phyloP scores from a whole-genome alignment of 2,113 vertebrate species.

The Hydrolagus affinis region DNA sequence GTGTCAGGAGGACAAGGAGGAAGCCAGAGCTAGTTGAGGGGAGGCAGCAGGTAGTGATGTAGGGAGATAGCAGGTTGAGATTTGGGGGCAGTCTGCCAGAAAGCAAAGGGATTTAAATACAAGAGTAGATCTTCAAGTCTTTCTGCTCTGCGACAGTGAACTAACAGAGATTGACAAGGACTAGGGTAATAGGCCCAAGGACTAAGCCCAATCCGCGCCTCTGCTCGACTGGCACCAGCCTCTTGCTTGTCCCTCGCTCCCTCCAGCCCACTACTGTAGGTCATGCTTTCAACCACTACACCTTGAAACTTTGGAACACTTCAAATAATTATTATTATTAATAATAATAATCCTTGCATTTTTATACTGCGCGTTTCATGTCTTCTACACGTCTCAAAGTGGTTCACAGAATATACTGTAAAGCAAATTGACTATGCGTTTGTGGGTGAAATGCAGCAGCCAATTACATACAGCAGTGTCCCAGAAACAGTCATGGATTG shows the following conservation, averaged over 20 bases:
- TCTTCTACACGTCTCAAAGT: no score
- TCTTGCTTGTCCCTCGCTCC: neutral
- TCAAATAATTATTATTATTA: no score
- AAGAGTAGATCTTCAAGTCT: neutral
- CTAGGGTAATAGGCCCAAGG: neutral
- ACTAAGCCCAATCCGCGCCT: neutral
- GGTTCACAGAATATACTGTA: no score
- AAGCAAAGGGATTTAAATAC: neutral
- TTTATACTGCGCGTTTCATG: no score
- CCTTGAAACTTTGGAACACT: no score
- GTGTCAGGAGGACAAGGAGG: neutral
- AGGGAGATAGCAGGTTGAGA: neutral
- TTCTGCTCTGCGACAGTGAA: neutral
- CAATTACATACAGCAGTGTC: no score
- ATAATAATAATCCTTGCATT: no score
- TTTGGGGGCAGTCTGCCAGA: neutral
- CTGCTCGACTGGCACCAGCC: neutral
- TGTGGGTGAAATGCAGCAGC: no score
- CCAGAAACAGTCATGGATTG: no score
- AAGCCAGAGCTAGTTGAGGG: neutral
- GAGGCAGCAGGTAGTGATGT: neutral
- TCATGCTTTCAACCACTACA: neutral
- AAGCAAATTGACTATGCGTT: no score
- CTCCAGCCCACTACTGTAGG: neutral
- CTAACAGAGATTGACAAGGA: neutral